Base-by-base conservation (phyloP, 2,888 invertebrate genomes). In the Drosophila mercatorum region DNA sequence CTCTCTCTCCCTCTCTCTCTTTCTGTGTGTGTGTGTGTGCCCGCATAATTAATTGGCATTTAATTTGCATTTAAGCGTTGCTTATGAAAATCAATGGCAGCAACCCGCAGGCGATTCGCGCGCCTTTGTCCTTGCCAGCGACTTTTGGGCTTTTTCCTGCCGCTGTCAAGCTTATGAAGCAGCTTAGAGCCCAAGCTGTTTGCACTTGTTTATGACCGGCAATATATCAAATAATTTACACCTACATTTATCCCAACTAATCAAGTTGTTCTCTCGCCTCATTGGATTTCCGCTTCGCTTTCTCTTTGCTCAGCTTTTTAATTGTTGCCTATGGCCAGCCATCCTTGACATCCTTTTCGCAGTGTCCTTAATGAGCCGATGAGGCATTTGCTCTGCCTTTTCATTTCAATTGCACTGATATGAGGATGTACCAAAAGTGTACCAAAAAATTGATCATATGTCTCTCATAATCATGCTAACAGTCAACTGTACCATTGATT, bases 11-110 rank as follows among this genome's bases (percentile, higher is more conserved):
- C n/a, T n/a, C n/a, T n/a, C n/a, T n/a, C n/a, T 31, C 7, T 11
- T n/a, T 26, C 12, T 34, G 44, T 59, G 49, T 36, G 26, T 56
- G 56, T 46, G 47, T 55, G 53, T 60, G 52, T 14, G 40, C 60
- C 71, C 63, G 71, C 71, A 80, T 80, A 80, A 59, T 75, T 68
- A 80, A 71, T 71, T 57, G 60, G 47, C 66, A 61, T 76, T 80
- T 68, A 75, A 77, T 77, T 70, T 67, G 63, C 66, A 75, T 75
- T 77, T 75, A 52, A 79, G 59, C 75, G 64, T 17, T 75, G 52
- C 62, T 70, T 75, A 69, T 78, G 51, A 62, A 68, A 74, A 65
- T 76, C 63, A 73, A 61, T 68, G 69, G 31, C 31, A 38, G 31
- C 49, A 47, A 34, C 59, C 79, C 60, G 60, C 53, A 78, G 63